Conservation (phyloP, 2,888 invertebrate species). For the Petrophora chlorosata region DNA sequence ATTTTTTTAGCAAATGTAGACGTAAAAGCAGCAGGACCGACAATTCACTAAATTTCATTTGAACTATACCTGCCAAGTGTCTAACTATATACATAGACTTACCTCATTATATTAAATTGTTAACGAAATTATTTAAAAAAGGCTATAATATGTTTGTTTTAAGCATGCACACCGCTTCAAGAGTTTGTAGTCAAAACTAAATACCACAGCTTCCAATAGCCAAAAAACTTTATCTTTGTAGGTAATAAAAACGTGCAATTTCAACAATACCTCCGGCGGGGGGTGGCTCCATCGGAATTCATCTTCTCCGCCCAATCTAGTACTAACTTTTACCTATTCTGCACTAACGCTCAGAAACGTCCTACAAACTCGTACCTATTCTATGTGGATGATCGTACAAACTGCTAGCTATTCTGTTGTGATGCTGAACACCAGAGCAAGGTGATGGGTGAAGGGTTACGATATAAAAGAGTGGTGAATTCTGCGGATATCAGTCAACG, state of each 20-base stretch:
- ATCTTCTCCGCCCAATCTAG: constrained; percentile 34
- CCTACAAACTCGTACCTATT: no score
- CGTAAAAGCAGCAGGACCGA: no score
- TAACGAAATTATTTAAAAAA: no score
- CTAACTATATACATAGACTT: no score
- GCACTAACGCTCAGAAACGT: constrained; percentile 24
- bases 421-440: constrained; percentile 31
- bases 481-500: constrained; percentile 36
- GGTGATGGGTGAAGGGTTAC: constrained; percentile 42
- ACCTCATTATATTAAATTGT: no score
- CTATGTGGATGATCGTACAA: no score
- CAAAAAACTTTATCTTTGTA: constrained; percentile 20
- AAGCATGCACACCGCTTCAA: no score
- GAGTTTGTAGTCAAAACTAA: no score
- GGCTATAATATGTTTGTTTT: no score
- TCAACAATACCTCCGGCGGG: constrained; percentile 52
- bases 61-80: no score
- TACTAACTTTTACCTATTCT: constrained; percentile 13
- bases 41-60: no score
- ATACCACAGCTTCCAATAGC: not conserved
- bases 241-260: constrained; percentile 31
- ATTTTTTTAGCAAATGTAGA: no score
- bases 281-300: constrained; percentile 51
- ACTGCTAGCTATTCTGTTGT: constrained; percentile 15
- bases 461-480: constrained; percentile 38